These are phyloP conservation scores for Chesias legatella DNA, from an alignment of 2,888 invertebrate species.

Conservation along the genomic window DNA sequence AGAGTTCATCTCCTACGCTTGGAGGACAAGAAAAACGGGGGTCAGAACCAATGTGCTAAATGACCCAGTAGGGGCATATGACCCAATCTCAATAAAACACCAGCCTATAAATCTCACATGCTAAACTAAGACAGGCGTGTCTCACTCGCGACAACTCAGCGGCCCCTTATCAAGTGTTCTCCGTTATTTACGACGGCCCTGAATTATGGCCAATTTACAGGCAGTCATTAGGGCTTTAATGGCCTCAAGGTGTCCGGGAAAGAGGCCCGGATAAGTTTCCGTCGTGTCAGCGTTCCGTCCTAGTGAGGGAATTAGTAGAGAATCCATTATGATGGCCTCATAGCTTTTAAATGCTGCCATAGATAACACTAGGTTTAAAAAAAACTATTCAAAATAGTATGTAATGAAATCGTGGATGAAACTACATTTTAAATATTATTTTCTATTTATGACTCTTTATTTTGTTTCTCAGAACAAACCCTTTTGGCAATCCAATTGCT, in stretches of 20 bases:
- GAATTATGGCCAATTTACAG: slow-evolving; percentile 80
- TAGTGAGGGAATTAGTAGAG: slow-evolving; percentile 19
- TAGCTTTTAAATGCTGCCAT: background rate
- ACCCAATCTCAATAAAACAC: slow-evolving; percentile 30
- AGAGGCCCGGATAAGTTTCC: slow-evolving; percentile 66
- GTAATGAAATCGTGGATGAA: too few relatives aligned
- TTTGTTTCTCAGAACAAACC: too few relatives aligned
- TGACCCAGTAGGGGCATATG: slow-evolving; percentile 9
- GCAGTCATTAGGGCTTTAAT: slow-evolving; percentile 78
- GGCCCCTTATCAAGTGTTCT: slow-evolving; percentile 71
- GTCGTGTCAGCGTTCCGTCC: slow-evolving; percentile 52
- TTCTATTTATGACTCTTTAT: too few relatives aligned
- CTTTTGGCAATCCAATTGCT: too few relatives aligned
- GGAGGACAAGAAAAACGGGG: slow-evolving; percentile 7
- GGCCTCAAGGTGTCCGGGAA: slow-evolving; percentile 75
- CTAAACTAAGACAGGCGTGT: slow-evolving; percentile 72
- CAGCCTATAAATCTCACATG: slow-evolving; percentile 65
- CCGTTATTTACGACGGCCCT: slow-evolving; percentile 73
- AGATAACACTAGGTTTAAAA: too few relatives aligned
- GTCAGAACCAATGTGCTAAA: slow-evolving; percentile 12
- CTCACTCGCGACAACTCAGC: slow-evolving; percentile 69
- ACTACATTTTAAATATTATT: too few relatives aligned
- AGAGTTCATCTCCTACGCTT: background rate
- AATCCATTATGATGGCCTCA: slow-evolving; percentile 16
- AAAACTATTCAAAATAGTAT: too few relatives aligned